Evolutionary conservation across 2,888 invertebrate species (phyloP), one percentile per base, ranked within the genome.

Genomic region (Ectropis crepuscularia): DNA sequence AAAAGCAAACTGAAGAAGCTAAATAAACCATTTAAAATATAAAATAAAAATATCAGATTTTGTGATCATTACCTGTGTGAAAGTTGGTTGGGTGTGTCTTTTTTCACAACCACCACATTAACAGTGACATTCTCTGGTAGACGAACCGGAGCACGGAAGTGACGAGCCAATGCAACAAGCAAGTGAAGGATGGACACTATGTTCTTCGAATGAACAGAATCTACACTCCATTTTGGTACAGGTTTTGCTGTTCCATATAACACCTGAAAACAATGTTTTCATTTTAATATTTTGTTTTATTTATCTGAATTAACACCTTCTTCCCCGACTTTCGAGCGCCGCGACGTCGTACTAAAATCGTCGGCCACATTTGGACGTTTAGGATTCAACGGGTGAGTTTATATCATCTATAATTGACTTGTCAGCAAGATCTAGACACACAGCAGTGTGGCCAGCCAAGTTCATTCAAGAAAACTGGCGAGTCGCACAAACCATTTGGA

Each of bases 111-210:
- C 5, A 98, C 96, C 5, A 99, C 96, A 68, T 96, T 96, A 0
- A 99, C 97, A 50, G 95, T 95, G n/a, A 99, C 98, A 89, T 99
- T 97, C 89, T 99, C 99, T 0, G 99, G 99, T 60, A 99, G 94
- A 73, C 99, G 96, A 51, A 99, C 96, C 0, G 99, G 99, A 0
- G 99, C 99, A 45, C 99, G 94, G 86, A 98, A 99, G 88, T 98
- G 97, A 53, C 99, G 95, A 5, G 96, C 99, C 65, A 99, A 87
- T 0, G 98, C 96, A 10, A 99, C 99, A 73, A 99, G 85, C 42
- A 99, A 92, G 87, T 99, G 99, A 59, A 99, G 93, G 79, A 99
- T 99, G 0, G 99, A 96, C 6, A 99, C 98, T 72, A 99, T 95
- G 87, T 99, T 99, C 91, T 99, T 99, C 0, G 98, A 97, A 89